Evolutionary conservation across 2,113 vertebrate species (phyloP), one percentile per base, ranked within the genome.

Genomic region (Tetrao urogallus): DNA sequence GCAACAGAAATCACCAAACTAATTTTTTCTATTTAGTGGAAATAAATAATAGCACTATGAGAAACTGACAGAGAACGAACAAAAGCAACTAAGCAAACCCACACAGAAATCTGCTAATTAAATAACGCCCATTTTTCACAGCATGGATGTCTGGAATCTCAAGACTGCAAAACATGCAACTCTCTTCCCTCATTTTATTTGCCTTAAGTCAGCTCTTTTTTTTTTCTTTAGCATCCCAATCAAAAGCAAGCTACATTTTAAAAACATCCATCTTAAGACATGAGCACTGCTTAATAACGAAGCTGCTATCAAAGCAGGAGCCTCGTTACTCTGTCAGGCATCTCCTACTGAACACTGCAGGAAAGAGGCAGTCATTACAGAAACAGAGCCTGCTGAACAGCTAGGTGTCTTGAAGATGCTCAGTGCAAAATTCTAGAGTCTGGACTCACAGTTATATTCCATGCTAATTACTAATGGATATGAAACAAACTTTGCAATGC

Each of bases 61-160:
- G 38, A 90, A 82, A 74, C 65, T 57, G 64, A 32, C 69, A 90
- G 58, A 82, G 83, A 70, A 92, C 77, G 90, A 92, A 89, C 66
- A 36, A 84, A 89, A 93, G 89, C 54, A 88, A 89, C 47, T 86
- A 80, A 52, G 82, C 85, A 94, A 95, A 89, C 71, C 74, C 91
- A 74, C 85, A 88, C n/a, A 94, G 82, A 95, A 89, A 87, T 34
- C n/a, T 34, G 19, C 40, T 89, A 86, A 92, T 92, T 88, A 89
- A 84, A 85, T 6, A n/a, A 91, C 92, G 57, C 86, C 76, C 11
- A 11, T 81, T 83, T 85, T 86, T 88, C 79, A 83, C 38, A 84
- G 82, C 54, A 93, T 57, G 42, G 88, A 90, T 76, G 86, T 36
- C 28, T 94, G 76, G 82, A 92, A 88, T 94, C 63, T 94, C 86